Base-by-base conservation (phyloP, 2,797 vertebrate species). In the Cossypha heuglini region DNA sequence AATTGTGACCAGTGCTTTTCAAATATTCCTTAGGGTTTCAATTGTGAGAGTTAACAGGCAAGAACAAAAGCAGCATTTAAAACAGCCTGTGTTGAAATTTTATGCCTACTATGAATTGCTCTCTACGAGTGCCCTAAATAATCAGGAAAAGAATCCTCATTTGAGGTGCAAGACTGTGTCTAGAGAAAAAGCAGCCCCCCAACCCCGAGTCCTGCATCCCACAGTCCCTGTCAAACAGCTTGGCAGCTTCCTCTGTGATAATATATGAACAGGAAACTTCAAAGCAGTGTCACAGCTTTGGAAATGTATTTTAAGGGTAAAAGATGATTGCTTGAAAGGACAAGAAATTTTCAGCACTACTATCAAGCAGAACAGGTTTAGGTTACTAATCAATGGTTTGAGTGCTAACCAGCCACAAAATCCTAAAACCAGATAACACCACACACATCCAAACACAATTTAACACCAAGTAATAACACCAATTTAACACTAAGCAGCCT, bases 11-110 rank as follows among this genome's bases (percentile, higher is more conserved):
- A 77, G 67, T 0, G 1, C 67, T 92, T 95, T 81, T 72, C 68
- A 73, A 73, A 71, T 93, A 96, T 87, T 94, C 94, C 90, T 89
- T 79, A 77, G 93, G 84, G 94, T 76, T 92, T 96, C 90, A 94
- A 64, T 76, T 90, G 74, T 67, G 55, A 93, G 81, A 90, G 52
- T 77, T 96, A 94, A 81, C 63, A 84, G 76, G 88, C 76, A 90
- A 84, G 88, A 92, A 90, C 51, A 96, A 94, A 84, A 74, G 40
- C 55, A 67, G 38, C 10, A 59, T 77, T 94, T 90, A 64, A 90
- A 95, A 86, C 3, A 90, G 52, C 21, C 45, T 37, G 8, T 10
- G 9, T 25, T 59, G 26, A 76, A 79, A 59, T 94, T 82, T 94
- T 82, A 92, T 72, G 63, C 46, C 79, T 59, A 35, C 43, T 79